Evolutionary conservation across 1,140 invertebrate genomes (phyloP).

Genomic region (Neuroterus valhalla): DNA sequence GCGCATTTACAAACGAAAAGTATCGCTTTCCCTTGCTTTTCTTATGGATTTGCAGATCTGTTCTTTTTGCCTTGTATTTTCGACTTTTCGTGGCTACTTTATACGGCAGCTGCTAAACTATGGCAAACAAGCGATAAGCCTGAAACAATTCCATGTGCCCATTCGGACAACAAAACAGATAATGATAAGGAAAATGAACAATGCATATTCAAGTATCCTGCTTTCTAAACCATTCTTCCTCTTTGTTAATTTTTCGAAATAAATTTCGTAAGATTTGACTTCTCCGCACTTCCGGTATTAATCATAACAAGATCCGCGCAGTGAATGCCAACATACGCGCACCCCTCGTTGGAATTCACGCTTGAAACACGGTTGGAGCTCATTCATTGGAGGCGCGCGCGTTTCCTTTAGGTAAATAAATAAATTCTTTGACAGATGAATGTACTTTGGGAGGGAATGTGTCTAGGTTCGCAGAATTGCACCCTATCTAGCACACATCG

Average conservation of each 20-base stretch:
- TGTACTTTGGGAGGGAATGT: conserved; percentile 42
- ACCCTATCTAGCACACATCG: conserved; percentile 34
- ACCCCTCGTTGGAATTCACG: conserved; percentile 26
- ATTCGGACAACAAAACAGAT: no score
- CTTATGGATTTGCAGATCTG: no score
- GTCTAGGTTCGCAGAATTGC: conserved; percentile 46
- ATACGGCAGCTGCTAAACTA: no score
- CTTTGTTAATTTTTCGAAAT: not conserved
- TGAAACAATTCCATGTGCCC: no score
- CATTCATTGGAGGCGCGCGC: conserved; percentile 26
- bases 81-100: no score
- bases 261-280: conserved; percentile 33
- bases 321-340: conserved; percentile 17
- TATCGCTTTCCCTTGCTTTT: no score
- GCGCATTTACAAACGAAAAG: no score
- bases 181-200: no score
- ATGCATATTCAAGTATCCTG: not conserved
- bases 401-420: conserved; percentile 44
- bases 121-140: no score
- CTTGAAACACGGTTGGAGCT: conserved; percentile 11
- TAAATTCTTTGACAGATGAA: conserved; percentile 39
- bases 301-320: conserved; percentile 26
- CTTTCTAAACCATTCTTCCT: conserved; percentile 10
- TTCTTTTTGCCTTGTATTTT: no score
- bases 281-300: conserved; percentile 37